These are phyloP conservation scores for Epistrophella euchroma DNA, from an alignment of 2,888 invertebrate species.

Conservation along the genomic window DNA sequence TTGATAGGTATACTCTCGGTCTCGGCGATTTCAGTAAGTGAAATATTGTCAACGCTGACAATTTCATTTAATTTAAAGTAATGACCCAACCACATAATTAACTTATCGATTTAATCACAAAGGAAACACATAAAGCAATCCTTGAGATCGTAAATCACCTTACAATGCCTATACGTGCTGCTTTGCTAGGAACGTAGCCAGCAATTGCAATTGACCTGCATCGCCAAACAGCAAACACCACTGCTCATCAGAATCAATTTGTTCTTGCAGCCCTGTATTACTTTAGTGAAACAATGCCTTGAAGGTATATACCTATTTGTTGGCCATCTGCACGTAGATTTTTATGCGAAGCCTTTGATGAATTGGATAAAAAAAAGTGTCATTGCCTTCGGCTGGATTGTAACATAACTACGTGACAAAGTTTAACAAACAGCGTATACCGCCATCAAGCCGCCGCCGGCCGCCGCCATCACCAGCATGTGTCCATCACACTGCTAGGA, in stretches of 20 bases:
- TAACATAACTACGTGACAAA: conserved; percentile 60
- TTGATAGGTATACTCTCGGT: no score
- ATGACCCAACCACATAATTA: background rate
- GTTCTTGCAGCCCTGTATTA: conserved; percentile 4
- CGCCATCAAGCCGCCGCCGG: conserved; percentile 33
- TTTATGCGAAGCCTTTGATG: conserved; percentile 26
- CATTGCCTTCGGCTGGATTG: conserved; percentile 52
- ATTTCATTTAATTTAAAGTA: conserved; percentile 6
- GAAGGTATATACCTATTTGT: background rate
- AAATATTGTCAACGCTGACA: background rate
- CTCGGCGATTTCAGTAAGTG: background rate
- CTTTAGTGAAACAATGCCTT: conserved; percentile 6
- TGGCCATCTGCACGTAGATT: conserved; percentile 21
- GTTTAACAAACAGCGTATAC: conserved; percentile 41
- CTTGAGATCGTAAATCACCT: conserved; percentile 23
- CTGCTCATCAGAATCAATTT: conserved; percentile 5
- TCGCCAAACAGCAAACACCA: conserved; percentile 15
- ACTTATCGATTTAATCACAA: conserved; percentile 25
- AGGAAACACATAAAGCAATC: conserved; percentile 32
- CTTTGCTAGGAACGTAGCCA: background rate
- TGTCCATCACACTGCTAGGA: conserved; percentile 37
- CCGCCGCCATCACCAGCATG: conserved; percentile 42
- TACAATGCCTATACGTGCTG: conserved; percentile 13
- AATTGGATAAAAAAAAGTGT: conserved; percentile 37
- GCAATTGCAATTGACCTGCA: conserved; percentile 20